Base-by-base conservation (phyloP, 2,797 vertebrate genomes). In the Parauchenoglanis punctatus region DNA sequence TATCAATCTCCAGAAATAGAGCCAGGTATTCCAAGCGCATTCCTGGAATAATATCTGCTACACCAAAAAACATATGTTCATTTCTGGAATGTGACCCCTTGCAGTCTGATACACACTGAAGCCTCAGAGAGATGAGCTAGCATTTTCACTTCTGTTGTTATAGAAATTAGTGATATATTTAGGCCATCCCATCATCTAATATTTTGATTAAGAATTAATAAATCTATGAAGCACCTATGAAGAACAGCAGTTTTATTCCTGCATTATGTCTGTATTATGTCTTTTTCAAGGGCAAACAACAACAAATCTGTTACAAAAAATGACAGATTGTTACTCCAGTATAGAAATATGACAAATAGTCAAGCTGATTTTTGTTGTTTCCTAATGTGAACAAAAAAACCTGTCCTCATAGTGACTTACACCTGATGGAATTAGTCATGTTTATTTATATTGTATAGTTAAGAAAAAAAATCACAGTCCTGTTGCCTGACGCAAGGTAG, bases 51-150 rank as follows among this genome's bases (percentile, higher is more conserved):
- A 23, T 59, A 59, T 80, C 18, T 59, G 18, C 77, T 59, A 59
- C 31, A 2, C 56, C 0, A 4, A 12, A 40, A 40, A 59, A 40
- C 28, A 23, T 44, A 56, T 56, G 68, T 12, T 52, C 23, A n/a
- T 76, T 83, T 59, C n/a, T 54, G 68, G 44, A 65, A 63, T 40
- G 18, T 83, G 80, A 75, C n/a, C 4, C 44, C 52, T 7, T 82
- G 35, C 25, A 11, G 25, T 63, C 13, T 23, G 73, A 73, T 44
- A 35, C 0, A 0, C 2, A 25, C 18, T 18, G 28, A 54, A 44
- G 17, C 20, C 54, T 15, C 6, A 61, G 23, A 76, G 13, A 20
- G 28, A 59, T 1, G 10, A 23, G 10, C 2, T 1, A 31, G n/a
- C 52, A 78, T 78, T 20, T 58, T 78, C 2, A 31, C n/a, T 31